Conservation (phyloP, 2,113 vertebrate species). For the Cryptoleucopteryx plumbea region DNA sequence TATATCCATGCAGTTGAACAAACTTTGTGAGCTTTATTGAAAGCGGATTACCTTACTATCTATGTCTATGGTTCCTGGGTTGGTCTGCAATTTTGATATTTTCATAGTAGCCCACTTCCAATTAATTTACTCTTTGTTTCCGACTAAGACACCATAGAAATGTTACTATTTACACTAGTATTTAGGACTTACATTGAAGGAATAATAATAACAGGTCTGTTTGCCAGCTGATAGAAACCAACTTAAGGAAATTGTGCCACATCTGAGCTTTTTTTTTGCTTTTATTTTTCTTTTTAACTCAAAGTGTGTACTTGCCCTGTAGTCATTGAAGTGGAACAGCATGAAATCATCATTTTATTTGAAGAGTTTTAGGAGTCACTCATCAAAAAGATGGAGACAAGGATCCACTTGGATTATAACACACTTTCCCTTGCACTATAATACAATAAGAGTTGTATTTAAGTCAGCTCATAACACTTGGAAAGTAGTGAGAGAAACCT, state of each 20-base stretch:
- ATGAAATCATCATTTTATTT: neutral
- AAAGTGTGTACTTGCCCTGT: neutral
- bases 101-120: neutral
- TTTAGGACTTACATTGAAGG: neutral
- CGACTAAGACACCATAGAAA: neutral
- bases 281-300: neutral
- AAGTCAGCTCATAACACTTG: neutral
- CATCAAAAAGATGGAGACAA: neutral
- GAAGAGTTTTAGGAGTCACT: neutral
- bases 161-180: neutral
- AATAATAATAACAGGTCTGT: neutral
- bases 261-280: neutral
- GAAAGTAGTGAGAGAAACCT: neutral
- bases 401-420: neutral
- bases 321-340: neutral
- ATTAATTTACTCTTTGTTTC: neutral
- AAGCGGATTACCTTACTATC: neutral
- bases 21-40: neutral
- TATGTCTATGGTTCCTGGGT: fast-evolving
- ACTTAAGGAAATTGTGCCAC: neutral
- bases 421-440: neutral
- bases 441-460: neutral
- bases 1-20: neutral
- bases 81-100: neutral
- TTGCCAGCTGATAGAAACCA: neutral